Conservation (phyloP, 2,797 vertebrate genomes). For the Rhinichthys osculus region DNA sequence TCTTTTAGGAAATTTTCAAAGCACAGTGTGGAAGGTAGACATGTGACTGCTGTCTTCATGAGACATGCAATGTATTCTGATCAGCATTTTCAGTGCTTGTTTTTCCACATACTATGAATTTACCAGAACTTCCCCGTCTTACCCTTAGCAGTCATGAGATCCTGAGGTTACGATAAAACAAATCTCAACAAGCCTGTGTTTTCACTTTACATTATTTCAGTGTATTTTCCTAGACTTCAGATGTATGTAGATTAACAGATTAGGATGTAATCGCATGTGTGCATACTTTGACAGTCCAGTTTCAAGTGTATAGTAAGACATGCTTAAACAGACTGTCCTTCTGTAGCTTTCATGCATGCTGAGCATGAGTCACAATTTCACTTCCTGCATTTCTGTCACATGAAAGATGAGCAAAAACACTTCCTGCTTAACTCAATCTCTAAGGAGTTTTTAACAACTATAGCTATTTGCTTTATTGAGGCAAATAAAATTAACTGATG, state of each 20-base stretch:
- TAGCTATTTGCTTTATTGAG: neutral
- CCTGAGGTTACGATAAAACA: neutral
- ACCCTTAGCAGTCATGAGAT: neutral
- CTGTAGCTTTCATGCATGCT: neutral
- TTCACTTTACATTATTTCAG: neutral
- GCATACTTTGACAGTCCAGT: neutral
- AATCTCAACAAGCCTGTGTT: neutral
- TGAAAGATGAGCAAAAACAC: conserved; percentile 17
- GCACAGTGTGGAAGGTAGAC: neutral
- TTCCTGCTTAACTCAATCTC: neutral
- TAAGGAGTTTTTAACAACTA: neutral
- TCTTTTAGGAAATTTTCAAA: neutral
- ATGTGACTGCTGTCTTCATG: neutral
- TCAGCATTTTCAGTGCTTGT: conserved; percentile 15
- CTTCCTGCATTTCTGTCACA: conserved; percentile 39
- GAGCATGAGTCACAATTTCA: conserved; percentile 14
- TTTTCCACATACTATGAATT: conserved; percentile 28
- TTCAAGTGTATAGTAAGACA: neutral
- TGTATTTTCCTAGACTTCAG: neutral
- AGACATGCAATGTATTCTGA: neutral
- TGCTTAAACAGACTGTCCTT: neutral
- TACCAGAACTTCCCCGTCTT: conserved; percentile 1
- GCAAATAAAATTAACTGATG: neutral
- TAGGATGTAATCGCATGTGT: neutral
- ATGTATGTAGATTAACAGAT: neutral